phyloP scores from a whole-genome alignment of 2,888 invertebrate genomes.

The Homarus gammarus region DNA sequence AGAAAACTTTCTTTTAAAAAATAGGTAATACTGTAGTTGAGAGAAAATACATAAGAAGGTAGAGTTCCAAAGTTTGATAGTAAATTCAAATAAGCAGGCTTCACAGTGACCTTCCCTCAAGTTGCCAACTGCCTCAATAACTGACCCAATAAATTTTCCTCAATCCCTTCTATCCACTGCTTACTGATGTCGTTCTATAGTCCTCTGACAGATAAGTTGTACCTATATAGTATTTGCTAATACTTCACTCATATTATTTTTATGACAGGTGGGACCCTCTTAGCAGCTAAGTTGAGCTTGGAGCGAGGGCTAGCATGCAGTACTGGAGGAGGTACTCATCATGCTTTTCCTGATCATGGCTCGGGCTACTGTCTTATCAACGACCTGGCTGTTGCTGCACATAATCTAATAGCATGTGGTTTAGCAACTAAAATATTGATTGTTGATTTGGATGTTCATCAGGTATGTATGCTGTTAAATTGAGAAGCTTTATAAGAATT shows the following conservation, averaged over 20 bases:
- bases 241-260: background rate
- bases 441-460: slow-evolving; percentile 79
- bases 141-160: no score
- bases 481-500: no score
- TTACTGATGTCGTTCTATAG: no score
- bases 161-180: no score
- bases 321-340: slow-evolving; percentile 79
- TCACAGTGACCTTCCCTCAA: no score
- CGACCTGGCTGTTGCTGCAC: slow-evolving; percentile 78
- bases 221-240: background rate
- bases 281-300: slow-evolving; percentile 77
- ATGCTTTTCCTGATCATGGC: slow-evolving; percentile 78
- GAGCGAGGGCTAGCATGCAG: slow-evolving; percentile 78
- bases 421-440: slow-evolving; percentile 77
- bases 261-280: slow-evolving; percentile 77
- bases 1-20: no score
- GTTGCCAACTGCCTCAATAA: no score
- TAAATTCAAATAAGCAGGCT: no score
- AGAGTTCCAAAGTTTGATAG: no score
- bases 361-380: slow-evolving; percentile 79
- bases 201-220: background rate
- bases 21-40: no score
- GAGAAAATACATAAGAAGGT: no score
- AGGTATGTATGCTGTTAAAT: slow-evolving; percentile 77
- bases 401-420: slow-evolving; percentile 73